Evolutionary conservation across 2,888 invertebrate species (phyloP).

Genomic region (Lasioglossum leucozonium): DNA sequence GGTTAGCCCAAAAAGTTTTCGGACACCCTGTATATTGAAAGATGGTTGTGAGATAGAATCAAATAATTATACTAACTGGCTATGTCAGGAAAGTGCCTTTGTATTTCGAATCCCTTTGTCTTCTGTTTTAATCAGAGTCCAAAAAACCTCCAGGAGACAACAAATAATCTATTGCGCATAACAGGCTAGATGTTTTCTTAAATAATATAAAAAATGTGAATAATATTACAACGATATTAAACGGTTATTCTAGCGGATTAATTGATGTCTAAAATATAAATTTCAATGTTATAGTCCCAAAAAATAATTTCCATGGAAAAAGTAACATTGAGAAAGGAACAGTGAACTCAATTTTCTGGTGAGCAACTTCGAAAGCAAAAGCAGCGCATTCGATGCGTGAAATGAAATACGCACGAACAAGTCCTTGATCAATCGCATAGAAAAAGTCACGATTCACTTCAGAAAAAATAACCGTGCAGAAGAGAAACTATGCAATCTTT

Average conservation of each 20-base stretch:
- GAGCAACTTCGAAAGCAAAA: slow-evolving; percentile 29
- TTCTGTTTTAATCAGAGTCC: neutral
- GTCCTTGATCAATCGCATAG: slow-evolving; percentile 3
- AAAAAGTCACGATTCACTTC: neutral
- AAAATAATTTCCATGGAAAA: neutral
- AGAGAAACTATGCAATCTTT: neutral
- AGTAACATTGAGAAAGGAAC: neutral
- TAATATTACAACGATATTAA: no score
- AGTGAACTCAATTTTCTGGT: neutral
- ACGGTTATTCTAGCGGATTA: no score
- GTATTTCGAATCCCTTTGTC: neutral
- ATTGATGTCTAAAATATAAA: no score
- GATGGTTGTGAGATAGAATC: no score
- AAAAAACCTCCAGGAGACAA: no score
- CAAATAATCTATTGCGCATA: no score
- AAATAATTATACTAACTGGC: no score
- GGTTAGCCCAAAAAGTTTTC: no score
- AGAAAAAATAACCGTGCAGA: neutral
- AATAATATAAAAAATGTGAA: no score
- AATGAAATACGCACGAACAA: slow-evolving; percentile 21
- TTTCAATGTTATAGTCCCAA: neutral
- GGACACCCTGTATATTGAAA: no score
- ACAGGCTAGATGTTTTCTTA: no score
- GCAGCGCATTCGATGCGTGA: slow-evolving; percentile 9
- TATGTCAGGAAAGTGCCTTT: no score